Evolutionary conservation across 2,888 invertebrate species (phyloP), one percentile per base, ranked within the genome.

Genomic region (Dasypogon diadema): DNA sequence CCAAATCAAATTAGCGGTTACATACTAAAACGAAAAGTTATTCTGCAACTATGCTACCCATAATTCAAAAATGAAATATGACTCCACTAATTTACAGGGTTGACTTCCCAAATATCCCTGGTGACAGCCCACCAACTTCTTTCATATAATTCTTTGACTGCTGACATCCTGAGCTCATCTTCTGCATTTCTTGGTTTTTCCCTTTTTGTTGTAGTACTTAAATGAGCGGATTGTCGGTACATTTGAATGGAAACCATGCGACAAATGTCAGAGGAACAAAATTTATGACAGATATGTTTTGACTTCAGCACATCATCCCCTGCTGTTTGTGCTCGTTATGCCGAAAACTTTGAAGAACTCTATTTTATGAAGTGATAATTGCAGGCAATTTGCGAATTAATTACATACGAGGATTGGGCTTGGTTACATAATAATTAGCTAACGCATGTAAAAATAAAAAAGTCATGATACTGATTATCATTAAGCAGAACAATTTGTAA

Each of bases 231-330:
- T 73, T 58, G 74, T 75, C 77, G 77, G 75, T 56, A 72, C 77
- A 77, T 77, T 77, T 77, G 75, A 73, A 58, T 24, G 58, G 72
- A 72, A 77, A 26, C 75, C 54, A 77, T 75, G 76, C 78, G 73
- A 77, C 77, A 76, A 76, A 74, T 78, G 79, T 79, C 79, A 79
- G 34, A 48, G 60, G 26, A 60, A 60, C 42, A 74, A 75, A 79
- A 79, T 79, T 78, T 80, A 79, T 80, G 79, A 78, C 78, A 78
- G 77, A 76, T 78, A 78, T 80, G 78, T 78, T 77, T 79, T 79
- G 75, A 75, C 75, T 73, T 65, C 22, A 24, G 22, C 54, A 54
- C 70, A 70, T 76, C 74, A 60, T 65, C 74, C 58, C 73, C 60
- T 60, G 16, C 24, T 42, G 42, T 12, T 42, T 12, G 12, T 12